Evolutionary conservation across 2,888 invertebrate genomes (phyloP).

Genomic region (Campopleginae sp.): DNA sequence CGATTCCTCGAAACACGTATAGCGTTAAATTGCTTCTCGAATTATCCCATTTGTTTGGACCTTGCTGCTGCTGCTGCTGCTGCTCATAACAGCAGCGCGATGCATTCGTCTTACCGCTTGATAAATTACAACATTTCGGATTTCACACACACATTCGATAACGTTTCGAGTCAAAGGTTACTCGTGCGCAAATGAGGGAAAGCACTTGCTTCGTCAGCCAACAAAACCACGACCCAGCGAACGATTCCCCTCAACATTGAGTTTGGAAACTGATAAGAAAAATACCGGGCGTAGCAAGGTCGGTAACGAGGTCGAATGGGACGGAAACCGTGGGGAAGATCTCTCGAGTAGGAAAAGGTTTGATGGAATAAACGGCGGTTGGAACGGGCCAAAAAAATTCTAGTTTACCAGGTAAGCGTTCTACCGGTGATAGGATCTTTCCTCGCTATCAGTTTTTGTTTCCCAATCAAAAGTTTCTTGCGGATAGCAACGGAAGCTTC

Average conservation of each 20-base stretch:
- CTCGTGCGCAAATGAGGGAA: constrained; percentile 40
- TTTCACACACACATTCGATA: constrained; percentile 2
- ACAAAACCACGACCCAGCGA: constrained; percentile 60
- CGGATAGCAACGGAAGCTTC: neutral
- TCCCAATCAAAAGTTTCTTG: constrained; percentile 4
- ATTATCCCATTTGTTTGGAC: constrained; percentile 46
- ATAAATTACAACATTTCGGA: constrained; percentile 47
- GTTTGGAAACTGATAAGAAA: constrained; percentile 59
- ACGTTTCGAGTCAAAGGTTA: constrained; percentile 5
- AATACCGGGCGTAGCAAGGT: constrained; percentile 12
- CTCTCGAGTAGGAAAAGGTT: constrained; percentile 15
- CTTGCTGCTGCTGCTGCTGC: neutral
- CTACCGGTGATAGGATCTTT: constrained; percentile 22
- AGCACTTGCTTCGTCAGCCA: constrained; percentile 66
- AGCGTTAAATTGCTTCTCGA: constrained; percentile 14
- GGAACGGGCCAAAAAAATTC: constrained; percentile 33
- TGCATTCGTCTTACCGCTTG: constrained; percentile 51
- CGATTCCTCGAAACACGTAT: constrained; percentile 14
- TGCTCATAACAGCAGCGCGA: constrained; percentile 22
- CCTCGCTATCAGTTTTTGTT: constrained; percentile 36
- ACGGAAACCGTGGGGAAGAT: constrained; percentile 24
- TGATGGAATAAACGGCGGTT: constrained; percentile 45
- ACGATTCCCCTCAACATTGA: constrained; percentile 50
- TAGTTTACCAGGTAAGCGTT: constrained; percentile 33
- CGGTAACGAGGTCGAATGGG: constrained; percentile 29